phyloP scores from a whole-genome alignment of 2,113 vertebrate genomes.

The Hippopotamus amphibius region DNA sequence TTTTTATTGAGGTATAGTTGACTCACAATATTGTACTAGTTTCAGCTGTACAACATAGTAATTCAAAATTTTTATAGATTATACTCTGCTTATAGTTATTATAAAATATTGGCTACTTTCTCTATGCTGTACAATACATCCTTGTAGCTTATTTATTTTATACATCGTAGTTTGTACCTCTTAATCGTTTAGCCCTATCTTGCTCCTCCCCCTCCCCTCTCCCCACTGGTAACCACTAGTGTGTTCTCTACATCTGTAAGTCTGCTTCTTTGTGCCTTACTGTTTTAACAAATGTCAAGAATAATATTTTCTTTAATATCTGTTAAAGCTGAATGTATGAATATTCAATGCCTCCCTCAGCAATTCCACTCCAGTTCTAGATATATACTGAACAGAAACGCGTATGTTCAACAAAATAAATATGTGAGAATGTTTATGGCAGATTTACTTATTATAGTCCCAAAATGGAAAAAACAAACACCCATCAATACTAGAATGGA shows the following conservation, averaged over 20 bases:
- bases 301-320: constrained; percentile 24
- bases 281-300: neutral
- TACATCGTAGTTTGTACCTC: neutral
- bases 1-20: too few species aligned
- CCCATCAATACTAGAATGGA: neutral
- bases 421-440: neutral
- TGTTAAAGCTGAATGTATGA: neutral
- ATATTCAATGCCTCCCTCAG: neutral
- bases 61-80: too few species aligned
- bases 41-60: too few species aligned
- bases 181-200: neutral
- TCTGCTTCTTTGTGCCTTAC: neutral
- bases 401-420: neutral
- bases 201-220: neutral
- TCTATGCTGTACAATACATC: neutral
- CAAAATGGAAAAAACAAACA: neutral
- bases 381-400: constrained; percentile 16
- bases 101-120: neutral
- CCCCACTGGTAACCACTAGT: neutral
- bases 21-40: too few species aligned
- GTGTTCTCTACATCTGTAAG: neutral
- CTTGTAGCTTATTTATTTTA: neutral
- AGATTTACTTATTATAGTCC: neutral
- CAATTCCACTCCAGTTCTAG: neutral
- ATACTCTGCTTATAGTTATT: neutral